Conservation (phyloP, 2,888 invertebrate genomes). For the Pristionchus arcanus region DNA sequence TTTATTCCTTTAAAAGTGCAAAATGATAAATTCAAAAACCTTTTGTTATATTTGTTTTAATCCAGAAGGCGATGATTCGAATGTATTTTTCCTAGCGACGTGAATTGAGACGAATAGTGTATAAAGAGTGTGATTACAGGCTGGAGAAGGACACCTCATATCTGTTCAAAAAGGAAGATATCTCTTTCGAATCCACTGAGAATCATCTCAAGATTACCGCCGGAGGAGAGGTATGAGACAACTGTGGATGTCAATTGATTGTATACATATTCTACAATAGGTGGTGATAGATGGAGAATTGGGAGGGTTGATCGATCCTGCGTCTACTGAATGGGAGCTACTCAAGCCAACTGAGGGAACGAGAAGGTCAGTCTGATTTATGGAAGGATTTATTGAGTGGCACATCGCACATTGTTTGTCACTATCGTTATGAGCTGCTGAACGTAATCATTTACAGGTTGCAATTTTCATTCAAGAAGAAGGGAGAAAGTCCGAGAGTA, state of each 20-base stretch:
- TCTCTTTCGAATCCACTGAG: slow-evolving; percentile 6
- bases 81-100: too few species aligned
- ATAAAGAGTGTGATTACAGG: neutral
- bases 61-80: too few species aligned
- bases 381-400: too few species aligned
- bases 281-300: slow-evolving; percentile 42
- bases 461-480: slow-evolving; percentile 23
- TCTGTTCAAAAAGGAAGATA: slow-evolving; percentile 7
- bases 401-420: neutral
- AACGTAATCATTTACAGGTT: neutral
- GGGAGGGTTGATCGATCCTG: slow-evolving; percentile 13
- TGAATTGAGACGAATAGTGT: too few species aligned
- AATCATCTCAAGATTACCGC: slow-evolving; percentile 7
- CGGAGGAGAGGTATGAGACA: neutral
- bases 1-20: too few species aligned
- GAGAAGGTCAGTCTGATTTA: neutral
- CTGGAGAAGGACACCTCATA: slow-evolving; percentile 22
- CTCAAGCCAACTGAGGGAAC: neutral
- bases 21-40: too few species aligned
- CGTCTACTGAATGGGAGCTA: neutral
- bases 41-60: too few species aligned
- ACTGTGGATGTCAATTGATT: neutral
- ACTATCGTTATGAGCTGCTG: too few species aligned
- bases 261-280: neutral
- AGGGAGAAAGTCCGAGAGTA: neutral